phyloP scores from a whole-genome alignment of 2,888 invertebrate genomes.

The Agrochola circellaris region DNA sequence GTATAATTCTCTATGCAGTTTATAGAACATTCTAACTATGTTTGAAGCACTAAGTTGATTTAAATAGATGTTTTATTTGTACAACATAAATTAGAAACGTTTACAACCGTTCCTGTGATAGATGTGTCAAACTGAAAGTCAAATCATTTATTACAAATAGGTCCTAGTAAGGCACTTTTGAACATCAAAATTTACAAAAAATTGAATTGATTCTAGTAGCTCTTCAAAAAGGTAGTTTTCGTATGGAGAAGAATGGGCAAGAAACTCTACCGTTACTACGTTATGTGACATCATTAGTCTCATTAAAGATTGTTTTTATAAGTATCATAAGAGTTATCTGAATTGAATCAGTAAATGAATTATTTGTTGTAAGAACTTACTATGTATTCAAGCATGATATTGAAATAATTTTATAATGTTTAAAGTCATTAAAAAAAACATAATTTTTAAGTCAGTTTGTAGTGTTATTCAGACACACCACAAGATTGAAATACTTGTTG shows the following conservation, averaged over 20 bases:
- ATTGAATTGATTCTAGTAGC: too few relatives aligned
- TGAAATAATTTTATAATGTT: background rate
- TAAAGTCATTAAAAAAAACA: background rate
- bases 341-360: background rate
- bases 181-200: too few relatives aligned
- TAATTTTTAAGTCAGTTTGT: background rate
- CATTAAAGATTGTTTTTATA: constrained; percentile 2
- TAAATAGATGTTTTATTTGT: background rate
- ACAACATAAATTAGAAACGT: constrained; percentile 1
- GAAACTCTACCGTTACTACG: too few relatives aligned
- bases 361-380: background rate
- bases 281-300: constrained; percentile 48
- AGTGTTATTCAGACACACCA: background rate
- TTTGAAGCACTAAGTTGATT: background rate
- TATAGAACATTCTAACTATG: background rate
- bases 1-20: background rate
- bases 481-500: background rate
- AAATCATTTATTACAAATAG: too few relatives aligned
- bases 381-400: constrained; percentile 6
- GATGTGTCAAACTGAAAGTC: too few relatives aligned
- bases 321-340: constrained; percentile 43
- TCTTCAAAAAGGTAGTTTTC: too few relatives aligned
- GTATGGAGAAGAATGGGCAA: too few relatives aligned
- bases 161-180: too few relatives aligned
- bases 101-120: background rate